Percentiles rank a stretch among this genome's conserved stretches.
Conservation (phyloP, 2,888 invertebrate genomes). For the Heliconius cydno region DNA sequence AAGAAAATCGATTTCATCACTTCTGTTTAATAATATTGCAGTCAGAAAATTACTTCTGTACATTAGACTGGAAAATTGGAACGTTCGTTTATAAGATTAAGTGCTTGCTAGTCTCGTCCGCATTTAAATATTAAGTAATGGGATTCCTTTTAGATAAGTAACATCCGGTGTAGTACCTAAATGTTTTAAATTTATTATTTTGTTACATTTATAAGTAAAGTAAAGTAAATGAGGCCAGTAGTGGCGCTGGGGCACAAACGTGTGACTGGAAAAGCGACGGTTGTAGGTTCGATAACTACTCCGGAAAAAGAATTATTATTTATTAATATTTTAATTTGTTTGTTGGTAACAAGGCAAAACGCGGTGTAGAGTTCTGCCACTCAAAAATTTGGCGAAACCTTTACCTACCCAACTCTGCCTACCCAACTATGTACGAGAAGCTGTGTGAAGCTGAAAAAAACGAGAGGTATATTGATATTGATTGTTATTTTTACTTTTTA, state of each 20-base stretch:
- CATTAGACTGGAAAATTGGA: slow-evolving; percentile 16
- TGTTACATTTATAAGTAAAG: background rate
- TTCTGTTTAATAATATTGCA: slow-evolving; percentile 12
- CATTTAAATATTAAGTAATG: slow-evolving; percentile 24
- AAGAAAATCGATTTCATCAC: slow-evolving; percentile 1
- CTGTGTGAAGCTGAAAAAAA: no score
- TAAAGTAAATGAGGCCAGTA: background rate
- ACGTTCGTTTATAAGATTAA: slow-evolving; percentile 22
- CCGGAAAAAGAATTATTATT: no score
- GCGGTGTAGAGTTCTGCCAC: no score
- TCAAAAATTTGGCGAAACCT: no score
- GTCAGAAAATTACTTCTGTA: slow-evolving; percentile 13
- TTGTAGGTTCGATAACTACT: no score
- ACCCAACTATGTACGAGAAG: no score
- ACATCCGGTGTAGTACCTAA: slow-evolving; percentile 5
- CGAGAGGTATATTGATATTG: no score
- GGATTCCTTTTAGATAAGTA: slow-evolving; percentile 23
- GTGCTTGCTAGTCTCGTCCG: slow-evolving; percentile 7
- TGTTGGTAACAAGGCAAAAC: no score
- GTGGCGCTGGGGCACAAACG: no score
- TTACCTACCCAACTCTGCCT: no score
- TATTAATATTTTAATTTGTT: no score
- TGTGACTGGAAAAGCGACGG: no score
- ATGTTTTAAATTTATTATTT: background rate
- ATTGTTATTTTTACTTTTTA: background rate